These are phyloP conservation scores for Excalfactoria chinensis DNA, from an alignment of 2,113 vertebrate genomes.

Conservation along the genomic window DNA sequence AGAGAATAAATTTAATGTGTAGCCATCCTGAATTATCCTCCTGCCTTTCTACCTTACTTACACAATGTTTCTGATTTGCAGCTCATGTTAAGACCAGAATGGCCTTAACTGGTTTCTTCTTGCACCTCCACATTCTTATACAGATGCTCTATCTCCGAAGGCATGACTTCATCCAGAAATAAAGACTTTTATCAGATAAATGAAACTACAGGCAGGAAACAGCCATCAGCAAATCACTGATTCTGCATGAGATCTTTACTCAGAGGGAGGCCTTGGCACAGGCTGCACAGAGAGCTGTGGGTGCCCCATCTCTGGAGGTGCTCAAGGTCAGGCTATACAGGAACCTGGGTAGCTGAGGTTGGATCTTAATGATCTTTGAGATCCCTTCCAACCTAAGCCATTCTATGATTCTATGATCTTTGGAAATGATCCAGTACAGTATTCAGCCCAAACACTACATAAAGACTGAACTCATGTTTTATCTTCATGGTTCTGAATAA, in stretches of 20 bases:
- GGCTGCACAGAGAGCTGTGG: too few species aligned
- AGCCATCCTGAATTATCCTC: background rate
- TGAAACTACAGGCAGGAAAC: background rate
- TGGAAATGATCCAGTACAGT: background rate
- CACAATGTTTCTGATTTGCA: fast-evolving
- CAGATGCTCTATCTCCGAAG: background rate
- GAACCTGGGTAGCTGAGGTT: too few species aligned
- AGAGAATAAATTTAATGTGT: background rate
- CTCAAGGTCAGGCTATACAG: too few species aligned
- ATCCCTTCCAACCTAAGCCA: too few species aligned
- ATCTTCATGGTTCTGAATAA: background rate
- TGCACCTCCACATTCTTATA: background rate
- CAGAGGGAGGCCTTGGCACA: too few species aligned
- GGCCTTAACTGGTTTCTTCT: background rate
- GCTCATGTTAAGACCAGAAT: background rate
- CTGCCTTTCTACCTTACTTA: background rate
- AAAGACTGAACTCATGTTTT: background rate
- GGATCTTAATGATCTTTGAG: too few species aligned
- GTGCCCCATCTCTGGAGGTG: too few species aligned
- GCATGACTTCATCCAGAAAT: background rate
- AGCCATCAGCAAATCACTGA: background rate
- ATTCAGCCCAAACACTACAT: background rate
- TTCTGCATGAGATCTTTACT: background rate
- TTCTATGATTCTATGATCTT: too few species aligned
- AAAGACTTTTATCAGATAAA: background rate